A percentile compares a stretch with the other conserved stretches of the same genome.
Evolutionary conservation across 2,888 invertebrate genomes (phyloP).

Genomic region (Tipula lateralis): DNA sequence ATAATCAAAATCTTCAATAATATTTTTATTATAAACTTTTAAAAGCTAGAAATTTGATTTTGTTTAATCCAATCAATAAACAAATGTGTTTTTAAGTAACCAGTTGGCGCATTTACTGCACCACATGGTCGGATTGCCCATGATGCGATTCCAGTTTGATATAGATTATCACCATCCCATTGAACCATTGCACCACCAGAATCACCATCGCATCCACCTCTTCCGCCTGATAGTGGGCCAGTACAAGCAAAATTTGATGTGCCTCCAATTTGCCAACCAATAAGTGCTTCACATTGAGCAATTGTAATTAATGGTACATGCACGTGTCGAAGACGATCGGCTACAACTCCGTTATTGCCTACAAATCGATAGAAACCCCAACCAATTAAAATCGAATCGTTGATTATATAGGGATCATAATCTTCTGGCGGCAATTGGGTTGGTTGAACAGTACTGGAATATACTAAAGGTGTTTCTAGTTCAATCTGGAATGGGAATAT

Average conservation of each 20-base stretch:
- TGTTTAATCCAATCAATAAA: neutral
- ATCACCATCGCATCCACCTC: neutral
- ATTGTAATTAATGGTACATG: neutral
- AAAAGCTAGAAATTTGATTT: neutral
- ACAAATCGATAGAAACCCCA: neutral
- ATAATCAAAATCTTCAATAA: too few relatives aligned
- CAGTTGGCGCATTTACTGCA: neutral
- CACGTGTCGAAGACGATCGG: neutral
- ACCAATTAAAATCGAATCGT: neutral
- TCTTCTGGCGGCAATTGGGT: neutral
- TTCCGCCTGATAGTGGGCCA: neutral
- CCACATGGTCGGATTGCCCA: constrained; percentile 7
- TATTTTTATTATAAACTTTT: neutral
- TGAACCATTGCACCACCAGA: constrained; percentile 28
- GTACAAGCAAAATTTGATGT: neutral
- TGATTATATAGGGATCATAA: neutral
- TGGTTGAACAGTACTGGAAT: neutral
- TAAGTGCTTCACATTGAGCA: neutral
- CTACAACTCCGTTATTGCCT: neutral
- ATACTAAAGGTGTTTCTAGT: neutral
- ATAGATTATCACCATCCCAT: neutral
- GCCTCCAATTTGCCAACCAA: neutral
- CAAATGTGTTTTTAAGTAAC: neutral
- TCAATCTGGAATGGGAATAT: neutral
- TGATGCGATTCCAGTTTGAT: constrained; percentile 11